Evolutionary conservation across 2,888 invertebrate species (phyloP).

Genomic region (Atrina japonica): DNA sequence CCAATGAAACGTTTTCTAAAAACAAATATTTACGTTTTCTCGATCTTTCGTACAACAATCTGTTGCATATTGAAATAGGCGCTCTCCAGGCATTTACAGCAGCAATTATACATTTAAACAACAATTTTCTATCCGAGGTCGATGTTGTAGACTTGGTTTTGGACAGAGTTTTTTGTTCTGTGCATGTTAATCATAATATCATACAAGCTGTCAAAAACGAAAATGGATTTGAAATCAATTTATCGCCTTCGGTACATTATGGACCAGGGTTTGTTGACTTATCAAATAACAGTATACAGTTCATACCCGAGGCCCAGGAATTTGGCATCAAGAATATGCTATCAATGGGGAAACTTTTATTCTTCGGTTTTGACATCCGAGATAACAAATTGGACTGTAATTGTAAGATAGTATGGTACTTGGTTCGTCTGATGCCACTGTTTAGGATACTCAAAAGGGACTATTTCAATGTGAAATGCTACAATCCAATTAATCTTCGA

Average conservation of each 20-base stretch:
- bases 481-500: background rate
- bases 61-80: background rate
- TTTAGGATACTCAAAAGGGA: background rate
- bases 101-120: background rate
- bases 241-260: background rate
- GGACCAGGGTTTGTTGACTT: conserved; percentile 6
- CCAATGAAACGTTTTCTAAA: background rate
- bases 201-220: background rate
- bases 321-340: background rate
- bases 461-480: conserved; percentile 15
- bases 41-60: conserved; percentile 1
- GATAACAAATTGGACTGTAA: conserved; percentile 5
- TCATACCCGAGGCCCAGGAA: background rate
- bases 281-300: background rate
- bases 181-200: background rate
- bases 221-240: background rate
- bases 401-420: background rate
- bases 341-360: background rate
- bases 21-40: conserved; percentile 1
- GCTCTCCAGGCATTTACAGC: background rate
- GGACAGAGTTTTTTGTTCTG: background rate
- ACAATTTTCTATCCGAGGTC: background rate
- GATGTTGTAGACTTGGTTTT: background rate
- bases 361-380: conserved; percentile 1
- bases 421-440: background rate